phyloP scores from a whole-genome alignment of 1,140 invertebrate genomes.

The Periplaneta americana region DNA sequence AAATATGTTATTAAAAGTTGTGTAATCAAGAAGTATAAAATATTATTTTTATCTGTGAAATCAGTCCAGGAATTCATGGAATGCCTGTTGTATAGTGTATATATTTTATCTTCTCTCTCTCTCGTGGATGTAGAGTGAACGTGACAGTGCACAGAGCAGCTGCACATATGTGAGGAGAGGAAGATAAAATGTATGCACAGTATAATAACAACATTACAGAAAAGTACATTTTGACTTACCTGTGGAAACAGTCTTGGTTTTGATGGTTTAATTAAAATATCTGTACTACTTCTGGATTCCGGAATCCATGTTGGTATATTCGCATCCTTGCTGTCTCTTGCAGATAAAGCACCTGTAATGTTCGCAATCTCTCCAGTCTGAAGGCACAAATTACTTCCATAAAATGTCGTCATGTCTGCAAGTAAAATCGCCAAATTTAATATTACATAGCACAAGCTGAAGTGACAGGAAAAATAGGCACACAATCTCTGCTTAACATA shows the following conservation, averaged over 20 bases:
- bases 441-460: no score
- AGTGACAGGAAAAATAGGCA: no score
- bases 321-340: not conserved
- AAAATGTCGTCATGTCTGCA: not conserved
- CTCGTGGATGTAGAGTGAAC: no score
- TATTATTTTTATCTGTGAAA: not conserved
- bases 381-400: not conserved
- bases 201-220: no score
- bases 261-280: not conserved
- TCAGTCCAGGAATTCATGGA: not conserved
- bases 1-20: not conserved
- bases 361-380: not conserved
- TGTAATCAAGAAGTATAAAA: not conserved
- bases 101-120: no score
- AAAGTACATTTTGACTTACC: no score
- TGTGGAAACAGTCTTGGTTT: not conserved
- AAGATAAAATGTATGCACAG: no score
- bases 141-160: no score
- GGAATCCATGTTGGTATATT: not conserved
- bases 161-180: no score
- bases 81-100: no score
- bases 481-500: no score
- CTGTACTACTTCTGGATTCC: not conserved
- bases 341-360: not conserved
- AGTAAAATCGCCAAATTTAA: no score